Percentiles rank a stretch among this genome's conserved stretches.
phyloP scores from a whole-genome alignment of 2,113 vertebrate species.

The Gallinago undulata region DNA sequence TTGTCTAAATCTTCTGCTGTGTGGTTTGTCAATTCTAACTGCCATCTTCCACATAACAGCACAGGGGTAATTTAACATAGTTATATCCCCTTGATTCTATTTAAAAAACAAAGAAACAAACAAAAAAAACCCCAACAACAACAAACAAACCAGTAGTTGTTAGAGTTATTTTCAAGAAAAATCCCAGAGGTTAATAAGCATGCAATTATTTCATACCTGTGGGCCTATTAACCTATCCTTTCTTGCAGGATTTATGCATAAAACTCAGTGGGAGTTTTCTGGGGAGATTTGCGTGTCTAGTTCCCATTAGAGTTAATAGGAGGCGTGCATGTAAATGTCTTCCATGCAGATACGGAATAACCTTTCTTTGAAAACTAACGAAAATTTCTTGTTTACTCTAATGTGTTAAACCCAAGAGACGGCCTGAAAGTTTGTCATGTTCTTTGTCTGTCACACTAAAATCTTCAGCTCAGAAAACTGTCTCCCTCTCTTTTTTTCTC shows the following conservation, averaged over 20 bases:
- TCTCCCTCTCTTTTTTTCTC: not conserved
- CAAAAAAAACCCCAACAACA: not conserved
- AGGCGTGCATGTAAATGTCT: not conserved
- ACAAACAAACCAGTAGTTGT: not conserved
- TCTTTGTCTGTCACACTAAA: not conserved
- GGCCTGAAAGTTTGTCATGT: not conserved
- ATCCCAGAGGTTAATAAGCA: conserved; percentile 4
- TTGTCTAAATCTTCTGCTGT: not conserved
- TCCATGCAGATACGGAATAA: not conserved
- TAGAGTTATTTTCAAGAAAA: not conserved
- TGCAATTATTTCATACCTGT: not conserved
- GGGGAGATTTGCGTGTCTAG: conserved; percentile 5
- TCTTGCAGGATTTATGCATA: conserved; percentile 17
- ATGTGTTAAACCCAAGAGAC: not conserved
- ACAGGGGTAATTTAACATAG: not conserved
- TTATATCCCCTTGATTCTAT: not conserved
- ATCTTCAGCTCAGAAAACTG: not conserved
- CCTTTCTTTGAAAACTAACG: conserved; percentile 28
- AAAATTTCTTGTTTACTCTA: not conserved
- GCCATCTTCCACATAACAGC: not conserved
- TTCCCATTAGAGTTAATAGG: conserved; percentile 5
- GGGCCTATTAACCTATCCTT: not conserved
- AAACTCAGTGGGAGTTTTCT: not conserved
- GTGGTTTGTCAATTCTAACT: not conserved
- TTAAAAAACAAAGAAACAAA: not conserved